Percentiles rank a stretch among this genome's conserved stretches.
These are phyloP conservation scores for Ibidorhyncha struthersii DNA, from an alignment of 2,113 vertebrate genomes.

Conservation along the genomic window DNA sequence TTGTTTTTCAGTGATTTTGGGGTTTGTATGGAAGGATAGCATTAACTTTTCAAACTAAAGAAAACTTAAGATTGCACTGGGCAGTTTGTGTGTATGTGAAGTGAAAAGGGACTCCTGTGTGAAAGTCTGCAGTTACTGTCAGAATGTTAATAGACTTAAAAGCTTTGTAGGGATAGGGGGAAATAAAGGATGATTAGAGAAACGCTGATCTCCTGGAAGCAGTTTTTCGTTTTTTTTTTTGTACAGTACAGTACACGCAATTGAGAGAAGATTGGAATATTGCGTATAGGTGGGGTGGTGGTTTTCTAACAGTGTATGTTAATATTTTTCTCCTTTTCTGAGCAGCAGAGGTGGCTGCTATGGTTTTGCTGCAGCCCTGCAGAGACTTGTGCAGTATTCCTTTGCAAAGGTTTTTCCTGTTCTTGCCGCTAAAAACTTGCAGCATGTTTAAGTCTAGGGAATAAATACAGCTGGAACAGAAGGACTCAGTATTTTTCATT, in stretches of 20 bases:
- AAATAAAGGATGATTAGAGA: neutral
- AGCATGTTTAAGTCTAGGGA: neutral
- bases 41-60: neutral
- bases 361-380: neutral
- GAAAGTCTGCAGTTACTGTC: neutral
- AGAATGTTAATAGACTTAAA: neutral
- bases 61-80: neutral
- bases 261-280: neutral
- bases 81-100: neutral
- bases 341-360: conserved; percentile 70
- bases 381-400: neutral
- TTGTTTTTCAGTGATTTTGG: neutral
- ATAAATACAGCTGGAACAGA: neutral
- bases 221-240: neutral
- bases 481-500: neutral
- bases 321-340: neutral
- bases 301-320: neutral
- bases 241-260: neutral
- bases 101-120: neutral
- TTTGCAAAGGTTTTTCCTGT: neutral
- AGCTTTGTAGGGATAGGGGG: neutral
- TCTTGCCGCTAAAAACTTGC: neutral
- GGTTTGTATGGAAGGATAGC: neutral
- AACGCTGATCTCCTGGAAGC: neutral
- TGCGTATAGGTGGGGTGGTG: neutral